Evolutionary conservation across 1,140 invertebrate genomes (phyloP), one percentile per base, ranked within the genome.

Genomic region (Adoxophyes honmai): DNA sequence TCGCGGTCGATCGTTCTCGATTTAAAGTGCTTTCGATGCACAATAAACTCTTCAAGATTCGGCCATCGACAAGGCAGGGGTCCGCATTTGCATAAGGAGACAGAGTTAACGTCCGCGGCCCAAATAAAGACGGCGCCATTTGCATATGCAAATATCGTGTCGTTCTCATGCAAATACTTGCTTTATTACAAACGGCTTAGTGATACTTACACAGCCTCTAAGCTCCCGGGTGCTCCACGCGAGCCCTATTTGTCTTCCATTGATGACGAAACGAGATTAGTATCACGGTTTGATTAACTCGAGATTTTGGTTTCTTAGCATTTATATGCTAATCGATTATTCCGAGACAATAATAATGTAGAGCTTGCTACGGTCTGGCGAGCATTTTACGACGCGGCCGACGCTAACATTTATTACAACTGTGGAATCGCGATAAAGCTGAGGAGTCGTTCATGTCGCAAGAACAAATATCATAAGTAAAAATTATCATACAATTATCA

Each of bases 41-140:
- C 63, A 75, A 70, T 75, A 57, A 55, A 56, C 61, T 60, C 59
- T 62, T 59, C 37, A 64, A 70, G 70, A 64, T 73, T 66, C 61
- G 66, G 59, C 60, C 57, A 69, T 73, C 68, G 62, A 18, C 55
- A 52, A 67, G 68, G 54, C 59, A 61, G 57, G 64, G 60, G 54
- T 60, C 57, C 61, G 13, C 54, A 85, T 85, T 86, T 78, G 70
- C 81, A 83, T 83, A 81, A 84, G 71, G 68, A 80, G 73, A 64
- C 57, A 57, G 75, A 77, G 66, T 76, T 76, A 75, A 76, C 77
- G 70, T 79, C 74, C 70, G 70, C 73, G 76, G 69, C 72, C 82
- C 76, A 79, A 86, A 86, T 85, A 86, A 83, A 86, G 81, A 79
- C 76, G 72, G 76, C 78, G 81, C 78, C 76, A 88, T 88, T 86